Conservation (phyloP, 1,140 invertebrate genomes). For the Spodoptera litura region DNA sequence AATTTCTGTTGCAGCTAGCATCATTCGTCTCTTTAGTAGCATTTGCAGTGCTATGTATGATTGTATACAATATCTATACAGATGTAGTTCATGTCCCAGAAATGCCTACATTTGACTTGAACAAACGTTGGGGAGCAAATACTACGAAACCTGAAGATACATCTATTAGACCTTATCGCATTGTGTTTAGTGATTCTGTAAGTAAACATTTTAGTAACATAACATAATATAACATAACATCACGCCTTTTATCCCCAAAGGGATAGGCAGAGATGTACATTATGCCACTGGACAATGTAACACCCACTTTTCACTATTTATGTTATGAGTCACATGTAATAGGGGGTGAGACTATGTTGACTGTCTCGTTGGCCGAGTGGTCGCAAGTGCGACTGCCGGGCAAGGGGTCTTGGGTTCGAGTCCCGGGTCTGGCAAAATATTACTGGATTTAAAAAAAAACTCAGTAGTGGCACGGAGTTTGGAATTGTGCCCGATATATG, state of each 20-base stretch:
- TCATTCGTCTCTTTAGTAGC: slow-evolving; percentile 47
- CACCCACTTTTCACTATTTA: too few relatives aligned
- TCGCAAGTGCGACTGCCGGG: too few relatives aligned
- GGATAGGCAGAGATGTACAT: too few relatives aligned
- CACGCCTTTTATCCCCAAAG: too few relatives aligned
- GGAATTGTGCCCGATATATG: not conserved
- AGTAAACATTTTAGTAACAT: slow-evolving; percentile 47
- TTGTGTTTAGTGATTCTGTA: slow-evolving; percentile 72
- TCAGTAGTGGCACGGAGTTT: not conserved
- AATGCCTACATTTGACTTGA: slow-evolving; percentile 64
- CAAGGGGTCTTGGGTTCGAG: too few relatives aligned
- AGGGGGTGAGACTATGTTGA: too few relatives aligned
- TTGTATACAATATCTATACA: slow-evolving; percentile 58
- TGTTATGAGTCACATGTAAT: too few relatives aligned
- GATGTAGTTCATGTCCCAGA: slow-evolving; percentile 59
- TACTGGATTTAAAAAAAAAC: too few relatives aligned
- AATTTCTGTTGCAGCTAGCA: slow-evolving; percentile 54
- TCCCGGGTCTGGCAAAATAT: too few relatives aligned
- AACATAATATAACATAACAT: too few relatives aligned
- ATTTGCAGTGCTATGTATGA: slow-evolving; percentile 47
- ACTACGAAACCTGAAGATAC: slow-evolving; percentile 56
- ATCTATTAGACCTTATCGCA: slow-evolving; percentile 67
- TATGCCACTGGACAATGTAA: too few relatives aligned
- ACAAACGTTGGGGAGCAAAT: slow-evolving; percentile 70
- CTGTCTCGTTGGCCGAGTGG: too few relatives aligned